Percentiles rank a stretch among this genome's conserved stretches.
These are phyloP conservation scores for Phrynosoma platyrhinos DNA, from an alignment of 2,113 vertebrate species.

Conservation along the genomic window DNA sequence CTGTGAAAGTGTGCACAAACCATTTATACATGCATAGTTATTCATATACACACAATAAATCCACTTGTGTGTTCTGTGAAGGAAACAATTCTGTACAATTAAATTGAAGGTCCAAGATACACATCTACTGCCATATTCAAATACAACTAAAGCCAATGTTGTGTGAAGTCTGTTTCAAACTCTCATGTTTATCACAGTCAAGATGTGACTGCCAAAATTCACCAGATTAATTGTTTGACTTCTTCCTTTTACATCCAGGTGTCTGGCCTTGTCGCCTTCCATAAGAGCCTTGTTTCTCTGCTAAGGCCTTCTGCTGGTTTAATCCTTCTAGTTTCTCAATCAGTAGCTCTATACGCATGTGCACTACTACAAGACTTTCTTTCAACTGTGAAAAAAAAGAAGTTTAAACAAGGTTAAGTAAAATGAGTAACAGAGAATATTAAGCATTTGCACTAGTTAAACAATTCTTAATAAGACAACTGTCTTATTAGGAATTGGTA, in stretches of 20 bases:
- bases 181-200: not conserved
- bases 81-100: not conserved
- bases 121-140: not conserved
- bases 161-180: not conserved
- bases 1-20: not conserved
- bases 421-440: not conserved
- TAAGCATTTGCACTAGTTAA: not conserved
- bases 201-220: conserved; percentile 22
- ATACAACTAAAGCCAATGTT: not conserved
- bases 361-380: conserved; percentile 60
- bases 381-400: conserved; percentile 71
- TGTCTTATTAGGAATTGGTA: not conserved
- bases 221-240: not conserved
- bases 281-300: conserved; percentile 1
- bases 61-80: not conserved
- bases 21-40: not conserved
- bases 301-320: not conserved
- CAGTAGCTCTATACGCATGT: conserved; percentile 42
- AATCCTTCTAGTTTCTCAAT: conserved; percentile 53
- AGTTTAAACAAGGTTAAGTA: not conserved
- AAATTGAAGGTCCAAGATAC: not conserved
- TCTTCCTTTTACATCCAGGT: not conserved
- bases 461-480: not conserved
- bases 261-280: not conserved
- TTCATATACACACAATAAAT: not conserved